Percentiles rank a stretch among this genome's conserved stretches.
phyloP scores from a whole-genome alignment of 2,113 vertebrate species.

The Gopherus flavomarginatus region DNA sequence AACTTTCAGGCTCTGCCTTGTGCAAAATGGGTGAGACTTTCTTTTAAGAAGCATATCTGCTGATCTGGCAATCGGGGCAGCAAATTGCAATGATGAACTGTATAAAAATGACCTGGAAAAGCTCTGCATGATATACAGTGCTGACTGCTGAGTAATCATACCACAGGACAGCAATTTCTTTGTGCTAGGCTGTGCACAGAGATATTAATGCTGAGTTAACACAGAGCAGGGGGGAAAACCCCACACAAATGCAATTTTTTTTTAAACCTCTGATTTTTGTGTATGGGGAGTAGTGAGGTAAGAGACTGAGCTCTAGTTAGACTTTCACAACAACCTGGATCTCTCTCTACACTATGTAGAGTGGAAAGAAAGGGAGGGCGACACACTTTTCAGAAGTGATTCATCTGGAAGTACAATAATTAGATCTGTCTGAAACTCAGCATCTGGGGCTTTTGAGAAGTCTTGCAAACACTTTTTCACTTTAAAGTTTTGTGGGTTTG shows the following conservation, averaged over 20 bases:
- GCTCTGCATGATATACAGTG: slow-evolving; percentile 55
- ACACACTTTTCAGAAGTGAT: neutral
- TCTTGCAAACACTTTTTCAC: neutral
- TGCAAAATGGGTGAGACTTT: slow-evolving; percentile 35
- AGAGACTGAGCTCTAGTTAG: neutral
- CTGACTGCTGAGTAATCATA: slow-evolving; percentile 66
- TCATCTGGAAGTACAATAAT: neutral
- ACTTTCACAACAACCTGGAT: neutral
- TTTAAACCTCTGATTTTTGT: slow-evolving; percentile 13
- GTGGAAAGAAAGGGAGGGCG: neutral
- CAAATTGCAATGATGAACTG: slow-evolving; percentile 52
- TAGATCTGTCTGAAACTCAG: neutral
- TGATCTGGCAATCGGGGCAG: slow-evolving; percentile 38
- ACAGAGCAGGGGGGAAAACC: neutral
- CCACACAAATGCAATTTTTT: slow-evolving; percentile 1
- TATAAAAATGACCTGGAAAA: slow-evolving; percentile 70
- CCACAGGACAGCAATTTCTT: slow-evolving; percentile 59
- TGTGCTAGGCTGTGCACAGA: slow-evolving; percentile 9
- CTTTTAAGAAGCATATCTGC: slow-evolving; percentile 55
- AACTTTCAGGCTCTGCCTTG: slow-evolving; percentile 40
- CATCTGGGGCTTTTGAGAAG: neutral
- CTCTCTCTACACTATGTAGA: neutral
- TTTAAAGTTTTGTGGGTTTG: neutral
- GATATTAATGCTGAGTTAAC: neutral
- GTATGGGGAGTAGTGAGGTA: neutral